Evolutionary conservation across 2,113 vertebrate genomes (phyloP), one percentile per base, ranked within the genome.

Genomic region (Stegastes partitus): DNA sequence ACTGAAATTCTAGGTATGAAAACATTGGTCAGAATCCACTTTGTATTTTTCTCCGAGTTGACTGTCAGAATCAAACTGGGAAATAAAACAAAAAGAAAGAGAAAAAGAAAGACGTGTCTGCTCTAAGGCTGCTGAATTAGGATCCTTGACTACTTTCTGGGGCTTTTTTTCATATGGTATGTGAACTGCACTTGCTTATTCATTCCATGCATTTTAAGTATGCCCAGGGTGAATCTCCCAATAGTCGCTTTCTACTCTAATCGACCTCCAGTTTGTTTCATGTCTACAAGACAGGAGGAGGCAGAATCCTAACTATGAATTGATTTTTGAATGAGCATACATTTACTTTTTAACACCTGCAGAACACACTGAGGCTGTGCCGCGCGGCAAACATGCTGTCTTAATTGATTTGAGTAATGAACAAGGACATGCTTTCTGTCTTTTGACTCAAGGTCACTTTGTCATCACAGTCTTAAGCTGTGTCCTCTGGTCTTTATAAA

Each of bases 291-390:
- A 84, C 75, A 55, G 81, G 61, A 81, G 71, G 76, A 82, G 81
- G 68, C 69, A 70, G 87, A 91, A 87, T 91, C 74, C 76, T 71
- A 86, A 92, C 66, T 84, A 87, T 87, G 76, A 86, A 92, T 87
- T 79, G 82, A 87, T 91, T 93, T 96, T 94, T 93, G 93, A 95
- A 93, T 93, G 91, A 94, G 92, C 93, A 90, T 89, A 87, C 93
- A 91, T 95, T 95, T 95, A 93, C 92, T 86, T 91, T 89, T 39
- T 88, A 91, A 89, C 92, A 87, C 79, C 89, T 89, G 79, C 91
- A 79, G 90, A 87, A 85, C 86, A 87, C 90, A 82, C 66, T 65
- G 85, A n/a, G 69, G 85, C 87, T 89, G 80, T 70, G 91, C 84
- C 65, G 74, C 70, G 84, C 83, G 28, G 83, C 85, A 88, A 91